phyloP scores from a whole-genome alignment of 2,113 vertebrate genomes.

The Mobula birostris region DNA sequence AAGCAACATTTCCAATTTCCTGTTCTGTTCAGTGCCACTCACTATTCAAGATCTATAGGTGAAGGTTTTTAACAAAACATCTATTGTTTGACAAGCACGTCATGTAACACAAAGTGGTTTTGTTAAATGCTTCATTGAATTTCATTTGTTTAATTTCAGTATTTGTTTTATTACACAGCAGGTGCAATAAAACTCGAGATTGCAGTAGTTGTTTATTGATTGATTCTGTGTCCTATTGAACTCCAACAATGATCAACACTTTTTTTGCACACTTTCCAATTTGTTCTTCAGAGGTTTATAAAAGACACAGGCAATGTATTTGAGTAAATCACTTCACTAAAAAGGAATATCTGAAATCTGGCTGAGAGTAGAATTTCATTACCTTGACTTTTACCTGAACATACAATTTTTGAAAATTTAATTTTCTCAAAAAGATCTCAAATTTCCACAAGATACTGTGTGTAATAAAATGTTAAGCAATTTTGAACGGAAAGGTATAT shows the following conservation, averaged over 20 bases:
- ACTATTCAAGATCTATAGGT: neutral
- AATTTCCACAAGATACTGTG: neutral
- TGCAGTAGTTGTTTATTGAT: neutral
- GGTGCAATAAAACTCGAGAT: neutral
- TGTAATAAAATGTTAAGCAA: neutral
- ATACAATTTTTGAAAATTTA: neutral
- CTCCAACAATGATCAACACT: neutral
- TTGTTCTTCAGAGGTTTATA: neutral
- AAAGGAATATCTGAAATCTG: neutral
- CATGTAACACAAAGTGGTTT: neutral
- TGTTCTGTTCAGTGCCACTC: neutral
- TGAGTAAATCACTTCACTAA: neutral
- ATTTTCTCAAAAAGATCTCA: neutral
- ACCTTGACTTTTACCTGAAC: neutral
- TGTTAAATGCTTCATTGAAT: neutral
- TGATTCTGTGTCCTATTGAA: neutral
- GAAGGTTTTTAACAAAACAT: neutral
- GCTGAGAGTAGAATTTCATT: neutral
- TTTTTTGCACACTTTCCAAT: too few relatives aligned
- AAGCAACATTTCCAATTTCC: neutral
- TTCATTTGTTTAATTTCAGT: neutral
- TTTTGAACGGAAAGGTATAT: neutral
- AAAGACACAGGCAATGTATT: neutral
- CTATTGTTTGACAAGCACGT: neutral
- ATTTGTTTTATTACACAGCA: neutral